These are phyloP conservation scores for Aegithalos caudatus DNA, from an alignment of 2,113 vertebrate species.

Conservation along the genomic window DNA sequence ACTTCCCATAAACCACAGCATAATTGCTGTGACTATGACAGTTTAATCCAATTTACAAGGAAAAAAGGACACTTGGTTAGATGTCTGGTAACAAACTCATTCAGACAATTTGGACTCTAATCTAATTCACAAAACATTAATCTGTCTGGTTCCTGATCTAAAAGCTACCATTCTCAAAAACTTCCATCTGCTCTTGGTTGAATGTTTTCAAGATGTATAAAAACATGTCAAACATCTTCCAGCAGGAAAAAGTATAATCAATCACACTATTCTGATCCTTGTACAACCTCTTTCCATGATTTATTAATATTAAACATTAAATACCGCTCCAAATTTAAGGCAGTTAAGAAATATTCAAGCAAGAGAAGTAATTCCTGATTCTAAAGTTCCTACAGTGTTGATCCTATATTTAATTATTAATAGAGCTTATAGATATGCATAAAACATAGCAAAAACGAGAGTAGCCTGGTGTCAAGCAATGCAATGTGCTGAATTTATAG, in stretches of 20 bases:
- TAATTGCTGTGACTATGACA: slow-evolving; percentile 34
- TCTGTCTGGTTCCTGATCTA: slow-evolving; percentile 50
- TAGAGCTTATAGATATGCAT: not conserved
- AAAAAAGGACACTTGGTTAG: not conserved
- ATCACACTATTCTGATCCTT: not conserved
- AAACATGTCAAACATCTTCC: not conserved
- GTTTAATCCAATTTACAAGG: slow-evolving; percentile 51
- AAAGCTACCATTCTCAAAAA: slow-evolving; percentile 27
- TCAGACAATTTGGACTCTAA: slow-evolving; percentile 57
- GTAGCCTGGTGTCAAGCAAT: not conserved
- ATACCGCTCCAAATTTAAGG: not conserved
- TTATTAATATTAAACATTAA: not conserved
- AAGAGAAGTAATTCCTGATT: not conserved
- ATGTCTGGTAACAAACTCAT: slow-evolving; percentile 51
- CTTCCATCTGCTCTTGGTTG: not conserved
- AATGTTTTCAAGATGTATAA: not conserved
- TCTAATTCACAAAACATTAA: slow-evolving; percentile 61
- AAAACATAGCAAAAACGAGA: not conserved
- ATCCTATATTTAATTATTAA: not conserved
- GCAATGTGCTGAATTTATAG: not conserved
- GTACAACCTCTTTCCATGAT: not conserved
- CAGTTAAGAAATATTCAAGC: not conserved
- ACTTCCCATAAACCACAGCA: not conserved
- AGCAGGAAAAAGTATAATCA: not conserved
- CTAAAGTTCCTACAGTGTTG: not conserved